Conservation (phyloP, 2,113 vertebrate genomes). For the Chinchilla lanigera region DNA sequence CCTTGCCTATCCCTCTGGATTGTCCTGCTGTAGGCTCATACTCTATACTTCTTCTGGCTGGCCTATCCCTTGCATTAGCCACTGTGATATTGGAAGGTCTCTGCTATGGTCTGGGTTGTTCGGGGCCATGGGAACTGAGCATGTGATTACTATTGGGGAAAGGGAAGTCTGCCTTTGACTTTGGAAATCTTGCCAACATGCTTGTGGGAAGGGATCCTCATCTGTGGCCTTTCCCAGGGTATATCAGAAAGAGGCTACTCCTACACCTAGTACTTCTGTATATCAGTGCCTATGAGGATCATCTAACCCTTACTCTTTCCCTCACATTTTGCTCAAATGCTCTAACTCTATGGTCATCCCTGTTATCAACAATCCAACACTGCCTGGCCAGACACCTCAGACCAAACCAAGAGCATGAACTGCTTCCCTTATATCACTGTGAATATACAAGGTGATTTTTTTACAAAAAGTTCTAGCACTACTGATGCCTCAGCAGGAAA, state of each 20-base stretch:
- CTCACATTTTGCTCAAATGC: not conserved
- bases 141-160: not conserved
- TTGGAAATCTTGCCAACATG: not conserved
- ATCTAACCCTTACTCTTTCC: not conserved
- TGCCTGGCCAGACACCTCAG: not conserved
- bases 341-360: not conserved
- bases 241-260: not conserved
- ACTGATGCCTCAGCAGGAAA: not conserved
- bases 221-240: not conserved
- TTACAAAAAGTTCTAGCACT: not conserved
- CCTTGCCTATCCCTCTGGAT: not conserved
- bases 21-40: not conserved
- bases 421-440: not conserved
- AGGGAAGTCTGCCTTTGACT: not conserved
- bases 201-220: not conserved
- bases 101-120: not conserved
- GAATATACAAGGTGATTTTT: not conserved
- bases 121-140: not conserved
- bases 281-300: too few species aligned
- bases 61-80: fast-evolving
- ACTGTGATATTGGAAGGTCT: not conserved
- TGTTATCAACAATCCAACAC: not conserved
- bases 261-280: not conserved
- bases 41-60: fast-evolving
- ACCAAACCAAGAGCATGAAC: not conserved